These are phyloP conservation scores for Neoitamus cyanurus DNA, from an alignment of 2,888 invertebrate genomes.

Conservation along the genomic window DNA sequence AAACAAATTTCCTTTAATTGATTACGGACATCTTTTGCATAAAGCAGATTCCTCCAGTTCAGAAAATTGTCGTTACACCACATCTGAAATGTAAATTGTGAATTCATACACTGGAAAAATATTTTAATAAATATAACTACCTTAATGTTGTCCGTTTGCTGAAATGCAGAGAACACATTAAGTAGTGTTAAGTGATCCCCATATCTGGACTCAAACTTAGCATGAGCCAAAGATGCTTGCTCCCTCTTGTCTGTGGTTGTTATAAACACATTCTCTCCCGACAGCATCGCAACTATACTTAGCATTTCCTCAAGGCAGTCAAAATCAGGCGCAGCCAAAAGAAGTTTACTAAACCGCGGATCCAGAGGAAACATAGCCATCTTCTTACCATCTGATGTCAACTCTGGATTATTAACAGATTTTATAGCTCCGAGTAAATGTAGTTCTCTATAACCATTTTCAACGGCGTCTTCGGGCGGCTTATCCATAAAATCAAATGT, in stretches of 20 bases:
- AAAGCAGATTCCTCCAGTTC: slow-evolving; percentile 82
- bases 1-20: slow-evolving; percentile 81
- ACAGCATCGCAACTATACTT: slow-evolving; percentile 86
- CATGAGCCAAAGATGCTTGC: slow-evolving; percentile 76
- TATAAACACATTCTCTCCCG: slow-evolving; percentile 87
- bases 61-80: slow-evolving; percentile 94
- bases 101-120: not conserved
- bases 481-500: slow-evolving; percentile 92
- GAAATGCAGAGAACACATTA: slow-evolving; percentile 86
- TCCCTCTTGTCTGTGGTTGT: slow-evolving; percentile 77
- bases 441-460: slow-evolving; percentile 73
- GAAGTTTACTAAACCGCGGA: slow-evolving; percentile 85
- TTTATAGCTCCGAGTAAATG: slow-evolving; percentile 80
- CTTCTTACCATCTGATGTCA: slow-evolving; percentile 83
- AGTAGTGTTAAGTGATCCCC: slow-evolving; percentile 94
- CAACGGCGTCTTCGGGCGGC: slow-evolving; percentile 79
- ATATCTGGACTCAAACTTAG: slow-evolving; percentile 84
- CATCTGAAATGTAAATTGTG: slow-evolving; percentile 56
- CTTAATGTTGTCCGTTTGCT: slow-evolving; percentile 76
- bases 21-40: slow-evolving; percentile 81
- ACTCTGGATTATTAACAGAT: slow-evolving; percentile 69
- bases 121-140: slow-evolving; percentile 58
- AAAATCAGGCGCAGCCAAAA: slow-evolving; percentile 80
- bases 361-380: slow-evolving; percentile 94
- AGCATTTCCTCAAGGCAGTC: slow-evolving; percentile 84